These are phyloP conservation scores for Chaetodon auriga DNA, from an alignment of 2,113 vertebrate species.

Conservation along the genomic window DNA sequence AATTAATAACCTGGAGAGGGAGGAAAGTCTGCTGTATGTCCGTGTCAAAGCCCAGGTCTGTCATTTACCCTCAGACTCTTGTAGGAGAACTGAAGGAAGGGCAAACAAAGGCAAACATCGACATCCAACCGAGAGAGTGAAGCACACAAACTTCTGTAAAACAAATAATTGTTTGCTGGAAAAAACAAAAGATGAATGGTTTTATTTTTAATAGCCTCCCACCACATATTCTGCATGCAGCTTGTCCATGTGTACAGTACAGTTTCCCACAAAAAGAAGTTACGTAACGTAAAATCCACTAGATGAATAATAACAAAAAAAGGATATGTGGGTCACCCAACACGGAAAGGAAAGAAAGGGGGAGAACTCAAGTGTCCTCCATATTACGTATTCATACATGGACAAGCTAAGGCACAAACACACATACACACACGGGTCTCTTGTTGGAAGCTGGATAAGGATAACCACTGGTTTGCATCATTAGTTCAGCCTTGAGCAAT, in stretches of 20 bases:
- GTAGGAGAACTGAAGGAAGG: slow-evolving; percentile 8
- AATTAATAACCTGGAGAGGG: slow-evolving; percentile 55
- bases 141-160: slow-evolving; percentile 8
- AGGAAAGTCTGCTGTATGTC: slow-evolving; percentile 36
- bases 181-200: slow-evolving; percentile 33
- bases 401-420: neutral
- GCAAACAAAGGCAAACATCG: neutral
- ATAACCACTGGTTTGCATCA: neutral
- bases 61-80: slow-evolving; percentile 3
- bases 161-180: slow-evolving; percentile 2
- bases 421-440: neutral
- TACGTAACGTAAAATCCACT: slow-evolving; percentile 56
- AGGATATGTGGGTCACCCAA: slow-evolving; percentile 52
- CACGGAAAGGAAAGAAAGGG: slow-evolving; percentile 14
- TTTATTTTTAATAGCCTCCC: slow-evolving; percentile 65
- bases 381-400: slow-evolving; percentile 13
- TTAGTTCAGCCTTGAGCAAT: neutral
- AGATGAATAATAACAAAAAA: slow-evolving; percentile 55
- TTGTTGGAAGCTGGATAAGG: neutral
- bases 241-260: slow-evolving; percentile 33
- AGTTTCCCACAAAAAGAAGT: slow-evolving; percentile 51
- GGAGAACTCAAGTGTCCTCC: slow-evolving; percentile 12
- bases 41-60: slow-evolving; percentile 40
- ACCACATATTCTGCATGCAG: slow-evolving; percentile 37
- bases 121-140: slow-evolving; percentile 12